Percentiles rank a stretch among this genome's conserved stretches.
These are phyloP conservation scores for Urechis unicinctus DNA, from an alignment of 2,888 invertebrate genomes.

Conservation along the genomic window DNA sequence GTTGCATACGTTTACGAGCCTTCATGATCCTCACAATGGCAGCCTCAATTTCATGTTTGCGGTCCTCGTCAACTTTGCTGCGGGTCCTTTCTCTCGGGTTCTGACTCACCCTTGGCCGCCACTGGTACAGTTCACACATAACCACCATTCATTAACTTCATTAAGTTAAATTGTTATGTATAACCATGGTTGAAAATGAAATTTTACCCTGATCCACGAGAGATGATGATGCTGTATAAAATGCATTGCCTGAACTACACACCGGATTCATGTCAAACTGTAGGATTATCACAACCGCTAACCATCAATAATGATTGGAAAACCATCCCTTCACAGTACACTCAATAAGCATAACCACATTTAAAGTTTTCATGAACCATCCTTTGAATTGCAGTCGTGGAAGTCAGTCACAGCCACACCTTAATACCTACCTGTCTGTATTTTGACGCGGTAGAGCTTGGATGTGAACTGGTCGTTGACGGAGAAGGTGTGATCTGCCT, in stretches of 20 bases:
- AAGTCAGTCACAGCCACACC: background rate
- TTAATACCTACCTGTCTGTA: conserved; percentile 50
- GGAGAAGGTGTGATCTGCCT: conserved; percentile 78
- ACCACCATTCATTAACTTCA: background rate
- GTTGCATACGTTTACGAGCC: conserved; percentile 82
- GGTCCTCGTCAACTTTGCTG: conserved; percentile 95
- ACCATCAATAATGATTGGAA: no score
- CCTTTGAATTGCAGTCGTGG: no score
- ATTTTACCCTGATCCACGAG: no score
- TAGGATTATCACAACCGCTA: no score
- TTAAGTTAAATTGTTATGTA: background rate
- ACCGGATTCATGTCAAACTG: no score
- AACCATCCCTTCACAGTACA: no score
- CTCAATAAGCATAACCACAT: no score
- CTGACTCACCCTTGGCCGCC: conserved; percentile 67
- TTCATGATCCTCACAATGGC: conserved; percentile 99
- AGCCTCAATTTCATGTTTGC: conserved; percentile 98
- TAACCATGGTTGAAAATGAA: background rate
- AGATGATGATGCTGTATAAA: no score
- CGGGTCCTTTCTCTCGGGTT: conserved; percentile 98
- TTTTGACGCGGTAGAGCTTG: conserved; percentile 78
- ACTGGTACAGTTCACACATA: conserved; percentile 27
- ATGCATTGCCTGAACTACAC: no score
- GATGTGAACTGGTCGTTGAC: conserved; percentile 98
- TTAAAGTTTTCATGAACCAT: no score